phyloP scores from a whole-genome alignment of 2,113 vertebrate genomes.

The Rhizomys pruinosus region DNA sequence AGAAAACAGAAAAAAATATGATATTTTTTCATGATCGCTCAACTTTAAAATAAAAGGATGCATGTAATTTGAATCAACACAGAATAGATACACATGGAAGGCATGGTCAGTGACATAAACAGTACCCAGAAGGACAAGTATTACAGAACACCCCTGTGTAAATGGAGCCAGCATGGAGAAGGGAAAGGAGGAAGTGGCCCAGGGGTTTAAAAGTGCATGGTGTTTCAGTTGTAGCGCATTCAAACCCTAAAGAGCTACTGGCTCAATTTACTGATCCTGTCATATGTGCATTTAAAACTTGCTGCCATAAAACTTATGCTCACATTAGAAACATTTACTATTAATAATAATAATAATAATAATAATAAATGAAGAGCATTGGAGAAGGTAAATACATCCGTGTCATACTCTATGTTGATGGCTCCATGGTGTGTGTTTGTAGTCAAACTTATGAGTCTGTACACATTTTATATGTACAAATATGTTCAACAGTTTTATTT shows the following conservation, averaged over 20 bases:
- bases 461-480: not conserved
- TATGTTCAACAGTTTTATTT: not conserved
- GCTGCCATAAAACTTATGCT: not conserved
- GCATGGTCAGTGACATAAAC: not conserved
- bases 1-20: not conserved
- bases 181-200: no score
- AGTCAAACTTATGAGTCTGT: not conserved
- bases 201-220: not conserved
- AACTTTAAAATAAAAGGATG: not conserved
- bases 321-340: not conserved
- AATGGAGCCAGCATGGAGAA: no score
- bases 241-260: not conserved
- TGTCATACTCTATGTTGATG: not conserved
- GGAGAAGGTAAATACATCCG: not conserved
- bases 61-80: not conserved
- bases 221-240: not conserved
- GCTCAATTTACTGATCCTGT: fast-evolving
- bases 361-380: not conserved
- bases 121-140: not conserved
- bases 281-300: not conserved
- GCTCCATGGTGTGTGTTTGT: not conserved
- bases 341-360: no score
- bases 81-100: not conserved
- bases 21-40: no score
- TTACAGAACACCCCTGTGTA: no score